Percentiles rank a stretch among this genome's conserved stretches.
Conservation (phyloP, 2,888 invertebrate species). For the Ochropleura leucogaster region DNA sequence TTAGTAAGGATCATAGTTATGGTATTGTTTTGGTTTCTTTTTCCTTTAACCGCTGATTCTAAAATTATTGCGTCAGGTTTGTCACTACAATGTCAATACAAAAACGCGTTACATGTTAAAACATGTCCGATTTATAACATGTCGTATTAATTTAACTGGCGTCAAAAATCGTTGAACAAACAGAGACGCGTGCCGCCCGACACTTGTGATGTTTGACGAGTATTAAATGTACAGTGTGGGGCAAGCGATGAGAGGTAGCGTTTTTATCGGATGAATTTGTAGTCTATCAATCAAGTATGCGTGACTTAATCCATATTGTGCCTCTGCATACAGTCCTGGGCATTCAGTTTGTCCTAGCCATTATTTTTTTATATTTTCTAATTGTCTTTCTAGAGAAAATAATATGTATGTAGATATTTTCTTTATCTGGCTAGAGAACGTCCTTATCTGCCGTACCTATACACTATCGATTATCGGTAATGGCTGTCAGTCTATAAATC, state of each 20-base stretch:
- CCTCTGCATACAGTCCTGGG: too few species aligned
- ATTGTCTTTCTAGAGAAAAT: too few species aligned
- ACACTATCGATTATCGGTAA: too few species aligned
- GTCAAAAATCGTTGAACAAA: conserved; percentile 68
- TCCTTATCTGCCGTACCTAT: neutral
- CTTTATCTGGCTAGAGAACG: neutral
- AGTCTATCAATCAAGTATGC: neutral
- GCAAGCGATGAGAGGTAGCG: conserved; percentile 6
- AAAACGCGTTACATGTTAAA: conserved; percentile 18
- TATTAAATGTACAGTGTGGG: conserved; percentile 43
- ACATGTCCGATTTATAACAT: conserved; percentile 44
- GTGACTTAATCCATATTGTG: neutral
- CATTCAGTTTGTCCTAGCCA: neutral
- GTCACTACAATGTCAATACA: conserved; percentile 15
- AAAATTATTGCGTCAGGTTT: conserved; percentile 4
- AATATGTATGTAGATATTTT: too few species aligned
- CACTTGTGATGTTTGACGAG: conserved; percentile 63
- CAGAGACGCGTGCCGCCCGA: conserved; percentile 61
- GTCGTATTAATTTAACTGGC: conserved; percentile 57
- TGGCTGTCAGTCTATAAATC: too few species aligned
- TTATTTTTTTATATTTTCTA: neutral
- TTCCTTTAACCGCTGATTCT: neutral
- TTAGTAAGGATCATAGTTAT: too few species aligned
- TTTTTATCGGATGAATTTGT: neutral
- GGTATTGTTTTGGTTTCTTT: neutral